Evolutionary conservation across 2,113 vertebrate species (phyloP).

Genomic region (Dicrurus megarhynchus): DNA sequence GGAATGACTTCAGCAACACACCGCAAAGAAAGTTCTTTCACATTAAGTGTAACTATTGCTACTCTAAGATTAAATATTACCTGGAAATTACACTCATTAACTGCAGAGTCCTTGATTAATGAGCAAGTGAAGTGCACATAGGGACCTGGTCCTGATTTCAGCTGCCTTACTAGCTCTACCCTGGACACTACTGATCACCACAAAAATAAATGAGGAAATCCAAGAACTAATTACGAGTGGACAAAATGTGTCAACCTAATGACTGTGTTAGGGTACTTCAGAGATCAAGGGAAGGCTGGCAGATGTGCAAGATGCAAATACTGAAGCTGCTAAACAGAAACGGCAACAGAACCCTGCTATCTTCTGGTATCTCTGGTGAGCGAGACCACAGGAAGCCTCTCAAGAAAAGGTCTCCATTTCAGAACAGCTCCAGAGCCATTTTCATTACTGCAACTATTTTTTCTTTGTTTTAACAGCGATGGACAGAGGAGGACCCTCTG

Average conservation of each 20-base stretch:
- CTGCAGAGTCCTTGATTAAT: conserved; percentile 69
- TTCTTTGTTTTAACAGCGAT: fast-evolving
- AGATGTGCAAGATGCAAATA: background rate
- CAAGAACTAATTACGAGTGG: conserved; percentile 6
- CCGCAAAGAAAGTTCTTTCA: background rate
- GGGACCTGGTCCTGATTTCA: conserved; percentile 46
- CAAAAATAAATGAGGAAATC: conserved; percentile 34
- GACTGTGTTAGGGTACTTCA: background rate
- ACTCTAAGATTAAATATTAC: conserved; percentile 57
- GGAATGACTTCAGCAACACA: background rate
- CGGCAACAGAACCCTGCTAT: background rate
- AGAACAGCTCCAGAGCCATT: background rate
- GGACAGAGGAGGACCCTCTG: background rate
- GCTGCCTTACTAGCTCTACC: conserved; percentile 17
- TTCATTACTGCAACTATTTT: background rate
- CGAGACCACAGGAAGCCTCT: background rate
- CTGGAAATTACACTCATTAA: conserved; percentile 72
- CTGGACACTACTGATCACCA: background rate
- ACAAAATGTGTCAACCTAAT: background rate
- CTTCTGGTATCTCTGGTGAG: background rate
- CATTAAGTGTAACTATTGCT: conserved; percentile 43
- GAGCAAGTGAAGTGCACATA: conserved; percentile 41
- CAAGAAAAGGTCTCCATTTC: background rate
- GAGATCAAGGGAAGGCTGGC: background rate
- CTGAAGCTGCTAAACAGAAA: background rate